Evolutionary conservation across 2,113 vertebrate species (phyloP), one percentile per base, ranked within the genome.

Genomic region (Sinocyclocheilus anshuiensis): DNA sequence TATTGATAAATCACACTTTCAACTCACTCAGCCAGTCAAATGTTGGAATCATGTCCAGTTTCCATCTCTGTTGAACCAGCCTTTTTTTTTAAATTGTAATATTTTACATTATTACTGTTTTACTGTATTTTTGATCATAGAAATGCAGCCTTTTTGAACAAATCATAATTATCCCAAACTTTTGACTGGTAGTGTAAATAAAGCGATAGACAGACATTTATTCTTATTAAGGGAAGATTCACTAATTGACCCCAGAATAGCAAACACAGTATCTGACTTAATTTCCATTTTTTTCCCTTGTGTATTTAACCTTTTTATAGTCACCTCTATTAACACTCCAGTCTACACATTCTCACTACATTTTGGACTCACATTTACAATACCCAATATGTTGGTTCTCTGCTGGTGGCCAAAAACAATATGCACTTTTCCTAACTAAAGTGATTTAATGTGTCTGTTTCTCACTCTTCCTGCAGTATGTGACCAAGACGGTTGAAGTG

Each of bases 401-500:
- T 26, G 11, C 7, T 7, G 1, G 4, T 39, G 29, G 18, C 45
- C 10, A 45, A 13, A 18, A 75, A 1, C 72, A 48, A 45, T 3
- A 45, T 48, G 39, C 39, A 75, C 8, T 36, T 74, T 10, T 55
- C 26, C 50, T 39, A 16, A 22, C 24, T 12, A 15, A 36, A 59
- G 15, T 29, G 15, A 69, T 29, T 84, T 26, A 13, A 57, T 39
- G 10, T 45, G 10, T 71, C 15, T 78, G 16, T 84, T 9, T 36
- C 39, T 74, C 10, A 61, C 20, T 50, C 53, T 72, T 69, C 87
- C 26, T 3, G 6, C 90, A 97, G 96, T 96, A 95, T 0, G 91
- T 97, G 90, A 95, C 96, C 63, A 96, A 96, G 89, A 96, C 93
- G 0, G 95, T 97, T 93, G 96, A 97, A 90, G 96, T 96, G 48